These are phyloP conservation scores for Limonius californicus DNA, from an alignment of 1,140 invertebrate species.

Conservation along the genomic window DNA sequence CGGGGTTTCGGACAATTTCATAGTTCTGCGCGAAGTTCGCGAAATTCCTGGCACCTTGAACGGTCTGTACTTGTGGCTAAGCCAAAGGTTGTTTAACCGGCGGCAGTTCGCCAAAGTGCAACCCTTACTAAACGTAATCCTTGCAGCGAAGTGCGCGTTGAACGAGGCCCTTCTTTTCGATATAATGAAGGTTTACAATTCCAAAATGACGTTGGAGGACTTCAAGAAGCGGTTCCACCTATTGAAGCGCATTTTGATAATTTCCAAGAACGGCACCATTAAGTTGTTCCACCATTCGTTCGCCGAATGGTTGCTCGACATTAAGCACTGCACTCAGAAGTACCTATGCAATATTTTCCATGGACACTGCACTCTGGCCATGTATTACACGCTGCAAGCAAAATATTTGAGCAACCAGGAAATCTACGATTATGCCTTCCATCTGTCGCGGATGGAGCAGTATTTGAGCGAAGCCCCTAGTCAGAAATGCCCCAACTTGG, in stretches of 20 bases:
- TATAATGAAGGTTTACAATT: constrained; percentile 78
- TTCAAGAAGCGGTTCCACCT: constrained; percentile 79
- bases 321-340: constrained; percentile 94
- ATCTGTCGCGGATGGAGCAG: constrained; percentile 54
- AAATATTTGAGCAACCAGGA: constrained; percentile 48
- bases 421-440: constrained; percentile 56
- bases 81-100: constrained; percentile 85
- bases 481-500: constrained; percentile 38
- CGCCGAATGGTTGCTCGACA: constrained; percentile 90
- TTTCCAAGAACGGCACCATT: constrained; percentile 61
- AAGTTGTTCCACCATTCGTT: constrained; percentile 88
- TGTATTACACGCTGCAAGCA: constrained; percentile 61
- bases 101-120: constrained; percentile 84
- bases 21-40: constrained; percentile 76
- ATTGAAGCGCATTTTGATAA: constrained; percentile 66
- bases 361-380: constrained; percentile 85
- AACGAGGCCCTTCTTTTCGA: constrained; percentile 76
- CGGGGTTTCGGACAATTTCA: constrained; percentile 88
- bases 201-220: constrained; percentile 75
- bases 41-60: constrained; percentile 94
- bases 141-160: constrained; percentile 82
- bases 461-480: constrained; percentile 44
- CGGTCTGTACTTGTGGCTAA: constrained; percentile 92
- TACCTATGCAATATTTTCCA: constrained; percentile 84
- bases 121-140: constrained; percentile 79